Base-by-base conservation (phyloP, 2,888 invertebrate genomes). In the Yponomeuta malinellus region DNA sequence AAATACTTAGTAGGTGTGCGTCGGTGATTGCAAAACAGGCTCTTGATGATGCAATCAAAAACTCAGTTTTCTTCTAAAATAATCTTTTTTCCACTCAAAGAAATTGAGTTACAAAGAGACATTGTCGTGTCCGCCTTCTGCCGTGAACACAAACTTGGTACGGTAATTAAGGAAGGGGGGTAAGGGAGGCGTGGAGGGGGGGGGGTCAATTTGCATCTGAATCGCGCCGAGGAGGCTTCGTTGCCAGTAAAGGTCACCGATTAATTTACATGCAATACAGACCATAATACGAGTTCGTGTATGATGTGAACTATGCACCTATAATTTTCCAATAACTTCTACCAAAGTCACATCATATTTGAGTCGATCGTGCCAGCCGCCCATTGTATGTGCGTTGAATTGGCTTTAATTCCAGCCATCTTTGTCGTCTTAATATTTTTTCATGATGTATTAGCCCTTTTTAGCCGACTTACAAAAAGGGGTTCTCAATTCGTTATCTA, bases 121-220 rank as follows among this genome's bases (percentile, higher is more conserved):
- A 65, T 31, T 65, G 65, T 31, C 67, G 43, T 65, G 65, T 10
- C 67, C 67, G 9, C 10, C 43, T 68, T 68, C 43, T 37, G 67
- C 31, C 23, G 69, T 52, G 59, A 9, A 23, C 69, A 31, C 52
- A 31, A 33, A 59, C 5, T 23, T 23, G 69, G 69, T 29, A 5
- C 69, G 59, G 65, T n/a, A 66, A 71, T 48, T 63, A 48, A 66
- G 65, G 73, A 71, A 71, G 64, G 70, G 68, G 70, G 70, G 48
- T 71, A 71, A 72, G 52, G 70, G 70, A 72, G 63, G 71, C 72
- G 72, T 70, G 71, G 73, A 70, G 65, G 71, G 73, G 71, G 70
- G 69, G 72, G 10, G 33, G 43, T 37, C 67, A 68, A 68, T 68
- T 68, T 68, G 67, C 67, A 68, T 68, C 33, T 68, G 67, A 68